Evolutionary conservation across 64 coral and sea anemone species (phyloP), one percentile per base, ranked within the genome.

Genomic region (Pachyseris speciosa): DNA sequence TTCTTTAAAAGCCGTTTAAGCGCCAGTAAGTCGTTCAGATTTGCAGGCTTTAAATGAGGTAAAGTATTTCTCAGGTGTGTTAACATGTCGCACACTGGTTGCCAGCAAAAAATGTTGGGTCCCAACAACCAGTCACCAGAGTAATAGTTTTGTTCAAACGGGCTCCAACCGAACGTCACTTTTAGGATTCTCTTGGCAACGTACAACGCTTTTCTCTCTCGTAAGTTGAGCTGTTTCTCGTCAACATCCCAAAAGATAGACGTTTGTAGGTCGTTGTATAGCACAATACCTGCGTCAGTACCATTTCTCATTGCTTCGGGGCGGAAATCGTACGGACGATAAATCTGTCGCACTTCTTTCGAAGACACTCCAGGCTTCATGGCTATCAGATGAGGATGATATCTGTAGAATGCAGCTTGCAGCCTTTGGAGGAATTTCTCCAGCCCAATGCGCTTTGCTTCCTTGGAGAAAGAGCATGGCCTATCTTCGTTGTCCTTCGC

Each of bases 41-140:
- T 72, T 42, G 3, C 37, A 26, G 69, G 69, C 38, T 72, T 72
- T 2, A 72, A 72, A 72, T 72, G 38, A n/a, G 69, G 38, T 42
- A 72, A 72, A 11, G 37, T 42, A 24, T 6, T 9, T n/a, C 2
- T 22, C 17, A 72, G 37, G 16, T 43, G 12, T 1, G 9, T 42
- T 42, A 72, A 22, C 38, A 72, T 22, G 13, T 72, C 20, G 32
- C 38, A 72, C 16, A 25, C 37, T 9, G 69, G 69, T 7, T 72
- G 69, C 69, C 69, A 72, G 36, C 69, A 72, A 37, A 72, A 72
- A 8, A 72, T 38, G 19, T 72, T 72, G 5, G 69, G 69, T 24
- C 69, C 69, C 17, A 72, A 22, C 38, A 72, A 9, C 69, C 69
- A 72, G 20, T 26, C 38, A 10, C 69, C 69, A 22, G 69, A 72